Conservation (phyloP, 2,888 invertebrate species). For the Drosophila lacicola region DNA sequence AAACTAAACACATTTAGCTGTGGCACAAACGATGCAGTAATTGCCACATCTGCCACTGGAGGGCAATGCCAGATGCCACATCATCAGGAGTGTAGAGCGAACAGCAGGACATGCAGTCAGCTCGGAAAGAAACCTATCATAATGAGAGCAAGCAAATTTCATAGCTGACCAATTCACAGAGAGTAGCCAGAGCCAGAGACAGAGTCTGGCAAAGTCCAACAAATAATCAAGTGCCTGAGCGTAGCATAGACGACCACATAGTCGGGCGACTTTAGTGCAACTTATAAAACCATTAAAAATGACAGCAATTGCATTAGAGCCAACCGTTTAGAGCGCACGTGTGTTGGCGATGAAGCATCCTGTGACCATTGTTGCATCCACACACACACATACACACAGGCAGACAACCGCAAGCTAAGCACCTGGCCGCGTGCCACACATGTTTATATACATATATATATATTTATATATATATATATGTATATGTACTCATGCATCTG, state of each 20-base stretch:
- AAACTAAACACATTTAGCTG: conserved; percentile 59
- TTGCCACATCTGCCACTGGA: conserved; percentile 47
- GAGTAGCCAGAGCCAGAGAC: conserved; percentile 2
- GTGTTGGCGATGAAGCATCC: conserved; percentile 20
- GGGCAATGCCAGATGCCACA: conserved; percentile 22
- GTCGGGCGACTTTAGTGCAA: conserved; percentile 44
- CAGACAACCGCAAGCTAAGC: conserved; percentile 10
- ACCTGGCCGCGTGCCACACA: conserved; percentile 40
- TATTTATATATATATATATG: conserved; percentile 20
- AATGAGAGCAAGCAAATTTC: conserved; percentile 65
- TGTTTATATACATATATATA: conserved; percentile 7
- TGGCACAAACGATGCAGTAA: conserved; percentile 61
- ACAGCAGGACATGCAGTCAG: conserved; percentile 5
- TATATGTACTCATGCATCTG: conserved; percentile 10
- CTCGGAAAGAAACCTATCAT: conserved; percentile 31
- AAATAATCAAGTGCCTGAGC: conserved; percentile 52
- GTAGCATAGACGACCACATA: conserved; percentile 14
- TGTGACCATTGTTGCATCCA: conserved; percentile 17
- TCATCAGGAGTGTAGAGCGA: conserved; percentile 3
- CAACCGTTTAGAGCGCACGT: conserved; percentile 39
- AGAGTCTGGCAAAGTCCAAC: conserved; percentile 21
- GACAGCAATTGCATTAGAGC: conserved; percentile 68
- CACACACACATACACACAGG: conserved; percentile 5
- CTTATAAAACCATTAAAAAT: conserved; percentile 76
- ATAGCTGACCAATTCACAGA: conserved; percentile 49